A percentile compares a stretch with the other conserved stretches of the same genome.
Evolutionary conservation across 2,113 vertebrate species (phyloP).

Genomic region (Artemisiospiza belli): DNA sequence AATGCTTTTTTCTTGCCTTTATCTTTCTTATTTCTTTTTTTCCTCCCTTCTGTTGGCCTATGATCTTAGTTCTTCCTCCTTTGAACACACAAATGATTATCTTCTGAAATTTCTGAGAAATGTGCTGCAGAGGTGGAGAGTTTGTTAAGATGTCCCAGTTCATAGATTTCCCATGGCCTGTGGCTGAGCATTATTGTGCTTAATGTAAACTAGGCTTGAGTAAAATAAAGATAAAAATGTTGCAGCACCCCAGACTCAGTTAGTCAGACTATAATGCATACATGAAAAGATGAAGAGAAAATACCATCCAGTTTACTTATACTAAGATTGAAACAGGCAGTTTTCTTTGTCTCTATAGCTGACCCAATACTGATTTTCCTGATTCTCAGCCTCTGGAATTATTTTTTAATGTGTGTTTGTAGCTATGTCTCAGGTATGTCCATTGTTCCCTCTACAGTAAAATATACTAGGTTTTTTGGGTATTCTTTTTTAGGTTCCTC

Average conservation of each 20-base stretch:
- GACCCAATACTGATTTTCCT: background rate
- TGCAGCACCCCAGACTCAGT: background rate
- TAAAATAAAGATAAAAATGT: background rate
- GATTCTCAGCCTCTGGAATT: background rate
- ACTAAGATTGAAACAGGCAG: background rate
- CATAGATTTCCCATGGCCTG: background rate
- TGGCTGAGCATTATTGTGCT: background rate
- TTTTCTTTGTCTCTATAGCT: background rate
- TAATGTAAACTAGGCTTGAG: background rate
- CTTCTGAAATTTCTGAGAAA: constrained; percentile 1
- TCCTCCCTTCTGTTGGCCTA: rapidly evolving
- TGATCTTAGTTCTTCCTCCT: background rate
- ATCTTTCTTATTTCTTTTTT: no score
- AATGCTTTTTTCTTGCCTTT: background rate
- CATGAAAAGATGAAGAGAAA: background rate
- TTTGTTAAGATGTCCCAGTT: background rate
- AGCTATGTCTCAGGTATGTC: background rate
- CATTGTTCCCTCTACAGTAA: background rate
- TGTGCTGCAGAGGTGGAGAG: background rate
- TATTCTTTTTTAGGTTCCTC: background rate
- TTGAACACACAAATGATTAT: background rate
- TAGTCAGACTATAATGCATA: background rate
- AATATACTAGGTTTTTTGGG: background rate
- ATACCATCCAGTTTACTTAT: background rate
- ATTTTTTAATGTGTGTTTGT: background rate